Evolutionary conservation across 2,888 invertebrate species (phyloP), one percentile per base, ranked within the genome.

Genomic region (Scrobipalpa atriplicella): DNA sequence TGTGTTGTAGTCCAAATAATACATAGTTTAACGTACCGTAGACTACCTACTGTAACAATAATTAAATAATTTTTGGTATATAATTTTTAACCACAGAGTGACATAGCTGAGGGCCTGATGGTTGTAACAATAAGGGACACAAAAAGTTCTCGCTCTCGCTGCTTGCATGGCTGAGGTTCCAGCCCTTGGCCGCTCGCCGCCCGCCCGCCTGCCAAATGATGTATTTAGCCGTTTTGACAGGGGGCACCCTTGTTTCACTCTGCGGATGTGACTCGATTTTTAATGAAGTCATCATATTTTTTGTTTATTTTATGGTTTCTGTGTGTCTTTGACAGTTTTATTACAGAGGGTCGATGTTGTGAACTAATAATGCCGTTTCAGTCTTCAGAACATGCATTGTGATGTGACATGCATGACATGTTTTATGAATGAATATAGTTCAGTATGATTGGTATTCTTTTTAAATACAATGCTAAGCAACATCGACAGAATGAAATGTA

Each of bases 201-300:
- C 54, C 67, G 70, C 54, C 54, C 13, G 13, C 13, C 21, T 21
- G 21, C 69, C 58, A 64, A 67, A 68, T 72, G 70, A 73, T 72
- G 69, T 68, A 72, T 75, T 69, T 70, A 71, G 68, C 64, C 71
- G 71, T 69, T 65, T 52, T 67, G 73, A 72, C 70, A 73, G 60
- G 39, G 65, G 64, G 52, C 52, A 56, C 54, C 54, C 54, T 56
- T 56, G 21, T 19, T 52, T 63, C 67, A 66, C 65, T 29, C 6
- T 47, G 13, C 21, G 66, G 29, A 58, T 66, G 61, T 66, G 43
- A 21, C 52, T 62, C 61, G 58, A 36, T 61, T 61, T 61, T 38
- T 36, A 58, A 54, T 62, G 47, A 47, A 47, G 60, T 60, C 60
- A 29, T 13, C 19, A 21, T 56, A 21, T 21, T 21, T 54, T 56